These are phyloP conservation scores for Corythornis cristatus DNA, from an alignment of 2,113 vertebrate genomes.

Conservation along the genomic window DNA sequence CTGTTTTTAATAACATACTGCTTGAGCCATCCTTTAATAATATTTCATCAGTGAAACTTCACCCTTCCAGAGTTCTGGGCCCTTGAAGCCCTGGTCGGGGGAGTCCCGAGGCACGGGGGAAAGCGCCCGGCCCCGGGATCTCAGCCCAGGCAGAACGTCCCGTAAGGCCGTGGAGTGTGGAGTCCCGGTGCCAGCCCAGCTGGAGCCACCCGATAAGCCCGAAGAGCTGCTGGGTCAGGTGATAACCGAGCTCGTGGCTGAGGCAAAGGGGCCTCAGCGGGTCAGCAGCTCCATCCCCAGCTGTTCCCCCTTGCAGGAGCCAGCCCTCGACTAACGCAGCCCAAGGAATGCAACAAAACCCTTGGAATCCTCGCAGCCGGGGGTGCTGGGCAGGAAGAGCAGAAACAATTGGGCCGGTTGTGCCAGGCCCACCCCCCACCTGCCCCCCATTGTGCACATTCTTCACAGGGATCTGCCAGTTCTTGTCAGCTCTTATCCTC, in stretches of 20 bases:
- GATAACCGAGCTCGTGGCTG: neutral
- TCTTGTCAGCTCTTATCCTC: neutral
- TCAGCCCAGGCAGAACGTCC: too few species aligned
- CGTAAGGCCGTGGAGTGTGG: accelerated
- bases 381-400: neutral
- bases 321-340: accelerated
- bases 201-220: neutral
- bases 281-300: neutral
- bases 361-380: neutral
- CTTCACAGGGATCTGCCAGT: neutral
- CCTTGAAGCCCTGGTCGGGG: neutral
- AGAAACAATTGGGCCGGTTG: neutral
- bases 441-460: accelerated
- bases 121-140: neutral
- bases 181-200: neutral
- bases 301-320: accelerated
- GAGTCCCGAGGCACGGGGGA: too few species aligned
- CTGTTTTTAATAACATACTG: too few species aligned
- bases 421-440: neutral
- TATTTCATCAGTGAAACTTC: too few species aligned
- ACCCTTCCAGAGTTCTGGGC: too few species aligned
- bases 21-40: too few species aligned
- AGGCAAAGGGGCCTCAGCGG: neutral
- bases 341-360: neutral
- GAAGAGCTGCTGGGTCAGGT: neutral